A percentile compares a stretch with the other conserved stretches of the same genome.
These are phyloP conservation scores for Copidosoma aretas DNA, from an alignment of 2,888 invertebrate genomes.

Conservation along the genomic window DNA sequence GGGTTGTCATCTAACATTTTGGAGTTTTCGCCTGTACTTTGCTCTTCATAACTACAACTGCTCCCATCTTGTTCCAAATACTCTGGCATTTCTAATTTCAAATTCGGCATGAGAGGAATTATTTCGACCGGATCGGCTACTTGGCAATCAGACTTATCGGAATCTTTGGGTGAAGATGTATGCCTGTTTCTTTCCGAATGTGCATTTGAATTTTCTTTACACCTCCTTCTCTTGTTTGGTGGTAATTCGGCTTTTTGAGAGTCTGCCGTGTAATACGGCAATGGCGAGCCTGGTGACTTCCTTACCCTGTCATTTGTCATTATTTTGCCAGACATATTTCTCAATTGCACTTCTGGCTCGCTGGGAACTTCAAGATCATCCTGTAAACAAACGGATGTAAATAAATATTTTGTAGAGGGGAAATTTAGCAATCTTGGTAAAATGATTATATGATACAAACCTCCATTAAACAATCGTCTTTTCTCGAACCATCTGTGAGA, in stretches of 20 bases:
- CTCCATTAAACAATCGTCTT: conserved; percentile 41
- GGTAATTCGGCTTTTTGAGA: conserved; percentile 50
- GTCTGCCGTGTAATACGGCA: conserved; percentile 55
- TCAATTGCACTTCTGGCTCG: conserved; percentile 60
- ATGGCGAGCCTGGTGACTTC: conserved; percentile 58
- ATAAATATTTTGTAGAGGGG: conserved; percentile 3
- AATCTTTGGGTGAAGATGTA: conserved; percentile 51
- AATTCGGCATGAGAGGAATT: conserved; percentile 63
- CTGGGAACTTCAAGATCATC: conserved; percentile 60
- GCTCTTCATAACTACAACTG: conserved; percentile 62
- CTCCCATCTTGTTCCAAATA: conserved; percentile 65
- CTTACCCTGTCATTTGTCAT: conserved; percentile 54
- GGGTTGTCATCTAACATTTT: conserved; percentile 55
- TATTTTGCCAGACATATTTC: conserved; percentile 55
- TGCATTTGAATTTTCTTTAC: conserved; percentile 53
- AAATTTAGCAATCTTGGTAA: too few species aligned
- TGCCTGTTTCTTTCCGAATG: conserved; percentile 54
- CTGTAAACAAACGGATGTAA: conserved; percentile 42
- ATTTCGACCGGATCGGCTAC: conserved; percentile 60
- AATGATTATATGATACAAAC: conserved; percentile 26
- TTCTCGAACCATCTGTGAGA: conserved; percentile 67
- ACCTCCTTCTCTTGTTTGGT: conserved; percentile 59
- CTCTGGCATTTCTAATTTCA: conserved; percentile 68
- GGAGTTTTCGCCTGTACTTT: conserved; percentile 56
- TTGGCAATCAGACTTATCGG: conserved; percentile 53